phyloP scores from a whole-genome alignment of 2,113 vertebrate species.

The Ptilonorhynchus violaceus region DNA sequence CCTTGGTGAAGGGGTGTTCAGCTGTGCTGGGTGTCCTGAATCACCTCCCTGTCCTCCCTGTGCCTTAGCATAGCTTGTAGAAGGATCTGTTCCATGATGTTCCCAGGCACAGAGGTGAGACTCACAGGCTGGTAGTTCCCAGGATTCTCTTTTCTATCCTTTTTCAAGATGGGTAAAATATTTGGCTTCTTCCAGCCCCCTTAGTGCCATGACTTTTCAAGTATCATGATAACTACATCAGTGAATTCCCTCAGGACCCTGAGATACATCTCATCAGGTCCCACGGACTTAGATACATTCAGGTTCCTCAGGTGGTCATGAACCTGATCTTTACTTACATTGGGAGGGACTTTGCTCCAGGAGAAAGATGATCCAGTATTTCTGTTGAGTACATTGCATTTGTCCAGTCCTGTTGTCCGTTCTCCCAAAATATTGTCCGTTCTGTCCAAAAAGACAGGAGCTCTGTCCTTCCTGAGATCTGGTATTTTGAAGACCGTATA shows the following conservation, averaged over 20 bases:
- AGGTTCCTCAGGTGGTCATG: background rate
- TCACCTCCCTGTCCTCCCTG: background rate
- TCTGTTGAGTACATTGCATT: background rate
- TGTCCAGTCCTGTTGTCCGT: background rate
- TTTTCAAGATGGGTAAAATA: background rate
- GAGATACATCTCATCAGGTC: background rate
- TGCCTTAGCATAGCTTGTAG: background rate
- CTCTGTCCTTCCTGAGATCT: background rate
- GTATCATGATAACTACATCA: background rate
- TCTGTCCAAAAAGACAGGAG: too few relatives aligned
- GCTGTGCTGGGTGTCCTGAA: background rate
- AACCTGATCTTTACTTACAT: background rate
- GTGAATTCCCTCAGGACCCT: background rate
- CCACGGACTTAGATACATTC: rapidly evolving
- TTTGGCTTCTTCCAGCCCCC: background rate
- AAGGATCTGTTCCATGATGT: background rate
- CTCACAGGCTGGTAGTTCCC: too few relatives aligned
- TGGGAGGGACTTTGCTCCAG: background rate
- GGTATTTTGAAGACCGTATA: background rate
- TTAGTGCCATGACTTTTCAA: background rate
- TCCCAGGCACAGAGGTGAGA: background rate
- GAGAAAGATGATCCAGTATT: background rate
- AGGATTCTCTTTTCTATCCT: background rate
- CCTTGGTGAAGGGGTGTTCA: background rate
- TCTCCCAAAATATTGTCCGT: background rate